Conservation (phyloP, 2,888 invertebrate genomes). For the Aleiodes testaceus region DNA sequence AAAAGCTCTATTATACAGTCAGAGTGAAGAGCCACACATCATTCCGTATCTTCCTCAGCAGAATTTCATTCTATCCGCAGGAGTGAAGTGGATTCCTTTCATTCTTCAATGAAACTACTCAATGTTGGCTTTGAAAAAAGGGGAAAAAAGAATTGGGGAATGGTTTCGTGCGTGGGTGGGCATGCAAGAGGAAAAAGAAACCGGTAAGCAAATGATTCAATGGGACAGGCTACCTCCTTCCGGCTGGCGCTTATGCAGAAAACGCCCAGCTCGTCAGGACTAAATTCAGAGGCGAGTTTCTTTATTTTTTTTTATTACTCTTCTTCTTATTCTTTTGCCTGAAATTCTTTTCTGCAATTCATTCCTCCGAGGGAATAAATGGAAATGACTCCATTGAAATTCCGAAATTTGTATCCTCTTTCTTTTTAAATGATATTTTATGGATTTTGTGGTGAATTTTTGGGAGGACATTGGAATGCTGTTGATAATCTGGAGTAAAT, state of each 20-base stretch:
- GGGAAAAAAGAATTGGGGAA: not conserved
- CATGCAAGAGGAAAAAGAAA: not conserved
- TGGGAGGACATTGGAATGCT: too few species aligned
- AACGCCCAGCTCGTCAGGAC: slow-evolving; percentile 14
- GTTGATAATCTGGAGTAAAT: too few species aligned
- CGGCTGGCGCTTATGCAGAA: slow-evolving; percentile 4
- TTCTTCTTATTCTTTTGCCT: not conserved
- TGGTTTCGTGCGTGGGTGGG: slow-evolving; percentile 17
- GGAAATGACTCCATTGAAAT: too few species aligned
- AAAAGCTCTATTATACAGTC: slow-evolving; percentile 3
- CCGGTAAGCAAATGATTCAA: slow-evolving; percentile 20
- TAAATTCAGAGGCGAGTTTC: slow-evolving; percentile 3
- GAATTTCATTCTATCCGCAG: not conserved
- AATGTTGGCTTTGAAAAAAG: not conserved
- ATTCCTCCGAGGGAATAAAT: too few species aligned
- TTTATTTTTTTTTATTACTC: not conserved
- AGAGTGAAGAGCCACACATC: slow-evolving; percentile 24
- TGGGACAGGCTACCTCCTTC: slow-evolving; percentile 8
- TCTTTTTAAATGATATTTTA: too few species aligned
- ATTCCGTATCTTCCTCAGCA: slow-evolving; percentile 2
- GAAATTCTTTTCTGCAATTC: not conserved
- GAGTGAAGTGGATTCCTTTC: slow-evolving; percentile 1
- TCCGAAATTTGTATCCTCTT: too few species aligned
- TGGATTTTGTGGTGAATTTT: too few species aligned
- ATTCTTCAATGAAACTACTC: not conserved